phyloP scores from a whole-genome alignment of 2,888 invertebrate genomes.

The Polydesmus complanatus region DNA sequence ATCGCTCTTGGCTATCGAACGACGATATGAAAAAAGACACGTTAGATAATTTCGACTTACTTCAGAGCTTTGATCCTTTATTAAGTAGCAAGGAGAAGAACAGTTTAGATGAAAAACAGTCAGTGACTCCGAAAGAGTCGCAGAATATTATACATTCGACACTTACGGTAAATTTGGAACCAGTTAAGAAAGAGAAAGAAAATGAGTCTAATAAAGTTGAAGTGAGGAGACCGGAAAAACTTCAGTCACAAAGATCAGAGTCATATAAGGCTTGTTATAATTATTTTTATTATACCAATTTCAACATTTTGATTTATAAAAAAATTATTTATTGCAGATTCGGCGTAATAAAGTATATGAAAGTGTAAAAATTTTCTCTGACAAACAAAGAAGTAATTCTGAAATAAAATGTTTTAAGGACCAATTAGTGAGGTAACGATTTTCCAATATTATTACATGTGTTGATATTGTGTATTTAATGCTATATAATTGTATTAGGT shows the following conservation, averaged over 20 bases:
- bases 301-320: not conserved
- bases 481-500: constrained; percentile 10
- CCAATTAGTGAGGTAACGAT: constrained; percentile 60
- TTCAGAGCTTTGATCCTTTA: constrained; percentile 79
- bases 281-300: not conserved
- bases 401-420: constrained; percentile 68
- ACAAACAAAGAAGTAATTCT: constrained; percentile 39
- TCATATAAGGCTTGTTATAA: not conserved
- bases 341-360: constrained; percentile 11
- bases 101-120: not conserved
- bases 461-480: not conserved
- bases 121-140: not conserved
- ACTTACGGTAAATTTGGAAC: not conserved
- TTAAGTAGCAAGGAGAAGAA: constrained; percentile 31
- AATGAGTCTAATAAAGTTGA: not conserved
- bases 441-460: not conserved
- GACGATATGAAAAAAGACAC: constrained; percentile 31
- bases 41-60: constrained; percentile 50
- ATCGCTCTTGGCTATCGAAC: not conserved
- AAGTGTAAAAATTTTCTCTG: constrained; percentile 4
- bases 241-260: not conserved
- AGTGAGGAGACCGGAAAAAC: not conserved
- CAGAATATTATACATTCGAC: not conserved
- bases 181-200: not conserved
- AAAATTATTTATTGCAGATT: constrained; percentile 1